These are phyloP conservation scores for Schizaphis graminum DNA, from an alignment of 2,888 invertebrate genomes.

Conservation along the genomic window DNA sequence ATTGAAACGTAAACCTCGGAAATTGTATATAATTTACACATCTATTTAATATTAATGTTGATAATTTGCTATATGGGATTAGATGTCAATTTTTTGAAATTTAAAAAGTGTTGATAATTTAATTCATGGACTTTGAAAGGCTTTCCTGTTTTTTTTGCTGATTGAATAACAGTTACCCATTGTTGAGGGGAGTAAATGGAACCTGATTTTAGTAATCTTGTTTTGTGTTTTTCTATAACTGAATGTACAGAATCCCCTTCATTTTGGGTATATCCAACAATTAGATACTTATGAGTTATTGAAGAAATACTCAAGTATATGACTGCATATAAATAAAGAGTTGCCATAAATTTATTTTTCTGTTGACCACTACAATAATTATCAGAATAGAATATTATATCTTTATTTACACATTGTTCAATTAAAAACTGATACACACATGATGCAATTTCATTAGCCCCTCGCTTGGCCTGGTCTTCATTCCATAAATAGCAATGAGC, in stretches of 20 bases:
- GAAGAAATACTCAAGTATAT: constrained; percentile 54
- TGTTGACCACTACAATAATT: constrained; percentile 68
- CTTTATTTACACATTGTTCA: not conserved
- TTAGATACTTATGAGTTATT: constrained; percentile 67
- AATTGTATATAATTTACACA: too few species aligned
- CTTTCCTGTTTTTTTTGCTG: constrained; percentile 68
- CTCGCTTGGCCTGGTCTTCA: not conserved
- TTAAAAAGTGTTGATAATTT: constrained; percentile 68
- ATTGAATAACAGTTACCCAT: constrained; percentile 68
- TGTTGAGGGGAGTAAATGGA: constrained; percentile 68
- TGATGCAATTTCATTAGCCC: not conserved
- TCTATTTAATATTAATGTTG: too few species aligned
- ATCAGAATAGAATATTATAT: not conserved
- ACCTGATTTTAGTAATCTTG: constrained; percentile 64
- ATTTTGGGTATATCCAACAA: constrained; percentile 68
- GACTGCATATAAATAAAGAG: constrained; percentile 67
- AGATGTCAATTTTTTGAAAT: constrained; percentile 66
- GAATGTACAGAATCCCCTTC: constrained; percentile 67
- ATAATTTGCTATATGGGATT: too few species aligned
- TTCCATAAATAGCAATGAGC: not conserved
- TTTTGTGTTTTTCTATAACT: constrained; percentile 67
- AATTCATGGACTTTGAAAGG: constrained; percentile 68
- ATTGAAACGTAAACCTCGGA: too few species aligned
- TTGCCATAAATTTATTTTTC: constrained; percentile 67
- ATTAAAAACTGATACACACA: not conserved